phyloP scores from a whole-genome alignment of 2,113 vertebrate genomes.

The Pelodiscus sinensis region DNA sequence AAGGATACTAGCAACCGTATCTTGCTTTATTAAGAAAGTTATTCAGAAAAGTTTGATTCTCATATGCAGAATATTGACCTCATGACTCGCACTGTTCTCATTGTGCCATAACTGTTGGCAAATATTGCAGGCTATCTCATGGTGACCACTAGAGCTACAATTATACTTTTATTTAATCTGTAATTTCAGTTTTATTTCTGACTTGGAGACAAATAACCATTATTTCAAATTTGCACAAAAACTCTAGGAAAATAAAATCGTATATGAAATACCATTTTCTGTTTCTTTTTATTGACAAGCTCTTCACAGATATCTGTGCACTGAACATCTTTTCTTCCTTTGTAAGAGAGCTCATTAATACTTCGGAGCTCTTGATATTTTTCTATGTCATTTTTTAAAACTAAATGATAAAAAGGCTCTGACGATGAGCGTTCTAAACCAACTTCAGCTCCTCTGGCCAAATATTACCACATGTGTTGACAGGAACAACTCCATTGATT shows the following conservation, averaged over 20 bases:
- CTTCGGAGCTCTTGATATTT: constrained; percentile 36
- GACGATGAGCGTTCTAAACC: neutral
- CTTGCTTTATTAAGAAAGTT: neutral
- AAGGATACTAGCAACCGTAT: neutral
- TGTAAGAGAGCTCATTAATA: constrained; percentile 14
- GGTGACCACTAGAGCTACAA: constrained; percentile 13
- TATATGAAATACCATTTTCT: constrained; percentile 12
- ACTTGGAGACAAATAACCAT: neutral
- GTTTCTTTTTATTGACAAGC: constrained; percentile 5
- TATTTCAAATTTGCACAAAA: constrained; percentile 14
- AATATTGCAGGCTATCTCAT: constrained; percentile 31
- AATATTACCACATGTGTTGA: neutral
- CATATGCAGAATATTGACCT: neutral
- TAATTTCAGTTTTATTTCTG: neutral
- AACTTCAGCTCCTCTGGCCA: neutral
- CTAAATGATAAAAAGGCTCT: neutral
- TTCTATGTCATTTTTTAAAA: neutral
- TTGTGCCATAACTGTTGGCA: constrained; percentile 16
- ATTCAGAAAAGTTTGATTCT: neutral
- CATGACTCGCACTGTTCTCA: neutral
- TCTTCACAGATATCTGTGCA: neutral
- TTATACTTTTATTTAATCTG: constrained; percentile 32
- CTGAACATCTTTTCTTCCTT: neutral
- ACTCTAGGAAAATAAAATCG: constrained; percentile 9
- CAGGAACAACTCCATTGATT: neutral